phyloP scores from a whole-genome alignment of 2,797 vertebrate genomes.

The Perodicticus potto region DNA sequence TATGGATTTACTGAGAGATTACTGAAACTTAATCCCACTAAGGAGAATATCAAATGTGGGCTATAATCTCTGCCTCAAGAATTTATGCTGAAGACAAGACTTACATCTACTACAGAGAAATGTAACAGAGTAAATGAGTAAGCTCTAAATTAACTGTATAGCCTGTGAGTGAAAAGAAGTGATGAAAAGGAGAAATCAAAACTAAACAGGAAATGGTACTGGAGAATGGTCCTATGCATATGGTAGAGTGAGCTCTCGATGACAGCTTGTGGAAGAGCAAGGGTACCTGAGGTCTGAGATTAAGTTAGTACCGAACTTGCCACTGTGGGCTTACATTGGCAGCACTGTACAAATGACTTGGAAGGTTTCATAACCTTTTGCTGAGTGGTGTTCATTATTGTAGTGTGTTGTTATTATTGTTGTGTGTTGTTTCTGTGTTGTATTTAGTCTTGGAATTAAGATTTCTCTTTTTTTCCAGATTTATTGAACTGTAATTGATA shows the following conservation, averaged over 20 bases:
- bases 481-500: not conserved
- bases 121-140: not conserved
- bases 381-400: too few species aligned
- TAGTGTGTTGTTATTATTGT: too few species aligned
- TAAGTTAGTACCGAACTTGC: too few species aligned
- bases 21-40: not conserved
- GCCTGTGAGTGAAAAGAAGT: not conserved
- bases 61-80: not conserved
- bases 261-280: not conserved
- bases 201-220: not conserved
- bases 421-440: too few species aligned
- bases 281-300: too few species aligned
- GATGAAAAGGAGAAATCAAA: not conserved
- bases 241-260: not conserved
- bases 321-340: too few species aligned
- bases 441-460: not conserved
- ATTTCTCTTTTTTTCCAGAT: not conserved
- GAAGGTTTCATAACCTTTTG: too few species aligned
- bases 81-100: not conserved
- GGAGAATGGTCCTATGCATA: not conserved
- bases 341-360: too few species aligned
- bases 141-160: not conserved
- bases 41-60: not conserved
- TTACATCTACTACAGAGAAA: not conserved
- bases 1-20: slow-evolving; percentile 9